Percentiles rank a stretch among this genome's conserved stretches.
phyloP scores from a whole-genome alignment of 2,888 invertebrate species.

The Drosophila buzzatii region DNA sequence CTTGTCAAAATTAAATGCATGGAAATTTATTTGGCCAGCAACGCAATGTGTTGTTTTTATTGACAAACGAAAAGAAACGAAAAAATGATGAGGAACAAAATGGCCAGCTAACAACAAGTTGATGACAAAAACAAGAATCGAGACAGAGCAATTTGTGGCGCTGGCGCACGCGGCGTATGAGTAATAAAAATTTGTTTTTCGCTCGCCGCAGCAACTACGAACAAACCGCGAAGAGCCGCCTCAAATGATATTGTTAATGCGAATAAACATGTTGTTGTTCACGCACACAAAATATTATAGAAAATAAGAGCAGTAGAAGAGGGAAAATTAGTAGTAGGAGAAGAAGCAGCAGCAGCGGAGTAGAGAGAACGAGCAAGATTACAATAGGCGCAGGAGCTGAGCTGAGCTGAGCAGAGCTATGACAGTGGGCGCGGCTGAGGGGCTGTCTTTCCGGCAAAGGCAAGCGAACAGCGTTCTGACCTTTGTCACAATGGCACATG shows the following conservation, averaged over 20 bases:
- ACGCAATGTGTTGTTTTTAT: constrained; percentile 53
- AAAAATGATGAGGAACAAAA: background rate
- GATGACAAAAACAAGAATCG: constrained; percentile 21
- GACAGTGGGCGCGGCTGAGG: background rate
- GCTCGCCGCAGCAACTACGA: constrained; percentile 27
- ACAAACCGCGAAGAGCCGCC: constrained; percentile 33
- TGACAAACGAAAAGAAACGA: constrained; percentile 14
- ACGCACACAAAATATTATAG: constrained; percentile 7
- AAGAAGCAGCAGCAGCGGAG: background rate
- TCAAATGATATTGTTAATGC: constrained; percentile 39
- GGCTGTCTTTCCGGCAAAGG: constrained; percentile 9
- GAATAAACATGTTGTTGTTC: constrained; percentile 42
- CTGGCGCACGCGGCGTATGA: constrained; percentile 58
- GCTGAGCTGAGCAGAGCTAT: background rate
- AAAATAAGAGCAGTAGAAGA: constrained; percentile 1
- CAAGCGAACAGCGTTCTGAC: constrained; percentile 40
- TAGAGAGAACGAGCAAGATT: background rate
- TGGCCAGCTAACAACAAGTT: constrained; percentile 26
- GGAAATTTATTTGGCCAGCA: constrained; percentile 63
- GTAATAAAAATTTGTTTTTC: constrained; percentile 63
- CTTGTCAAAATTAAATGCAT: constrained; percentile 50
- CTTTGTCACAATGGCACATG: constrained; percentile 47
- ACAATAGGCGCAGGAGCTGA: constrained; percentile 2
- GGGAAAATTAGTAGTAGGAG: background rate
- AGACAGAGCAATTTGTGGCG: constrained; percentile 36